Evolutionary conservation across 2,113 vertebrate species (phyloP), one percentile per base, ranked within the genome.

Genomic region (Oxygymnocypris stewartii): DNA sequence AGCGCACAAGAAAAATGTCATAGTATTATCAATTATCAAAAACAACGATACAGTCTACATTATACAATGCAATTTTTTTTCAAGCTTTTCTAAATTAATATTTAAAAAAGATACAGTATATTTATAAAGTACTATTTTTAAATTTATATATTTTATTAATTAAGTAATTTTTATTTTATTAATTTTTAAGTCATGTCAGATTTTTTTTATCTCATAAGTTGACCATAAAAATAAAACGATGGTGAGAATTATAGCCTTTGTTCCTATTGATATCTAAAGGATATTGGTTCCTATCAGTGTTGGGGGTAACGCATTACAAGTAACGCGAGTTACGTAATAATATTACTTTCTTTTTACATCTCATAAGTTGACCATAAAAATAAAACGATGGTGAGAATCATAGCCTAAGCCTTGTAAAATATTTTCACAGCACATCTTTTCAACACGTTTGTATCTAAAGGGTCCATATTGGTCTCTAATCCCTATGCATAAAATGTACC

Each of bases 371-470:
- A 4, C 13, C 4, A 20, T 40, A 10, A 23, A 40, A 40, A 20
- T 0, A 73, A 73, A 71, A 37, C 4, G 9, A 28, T 31, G 77
- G 31, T 13, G 42, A 14, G 7, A 69, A 16, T 10, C 13, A 47
- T 7, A 18, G 1, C 35, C 2, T 37, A 37, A 37, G 35, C 35
- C 35, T 7, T 67, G 59, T 51, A n/a, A 75, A 47, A 83, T 77
- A 44, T 87, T 79, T 35, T 69, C 61, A 35, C 73, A 85, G 73
- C 10, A 20, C 57, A 18, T 16, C 51, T 51, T 51, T 51, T 51
- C 49, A 51, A 54, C 16, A 54, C 6, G 0, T 54, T 54, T 18
- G 51, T 54, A 54, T 13, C 4, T 49, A 51, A 51, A 57, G 51
- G 18, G 51, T 57, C 51, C 51, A 57, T 57, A 57, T 2, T 57